A percentile compares a stretch with the other conserved stretches of the same genome.
These are phyloP conservation scores for Limanda limanda DNA, from an alignment of 2,113 vertebrate genomes.

Conservation along the genomic window DNA sequence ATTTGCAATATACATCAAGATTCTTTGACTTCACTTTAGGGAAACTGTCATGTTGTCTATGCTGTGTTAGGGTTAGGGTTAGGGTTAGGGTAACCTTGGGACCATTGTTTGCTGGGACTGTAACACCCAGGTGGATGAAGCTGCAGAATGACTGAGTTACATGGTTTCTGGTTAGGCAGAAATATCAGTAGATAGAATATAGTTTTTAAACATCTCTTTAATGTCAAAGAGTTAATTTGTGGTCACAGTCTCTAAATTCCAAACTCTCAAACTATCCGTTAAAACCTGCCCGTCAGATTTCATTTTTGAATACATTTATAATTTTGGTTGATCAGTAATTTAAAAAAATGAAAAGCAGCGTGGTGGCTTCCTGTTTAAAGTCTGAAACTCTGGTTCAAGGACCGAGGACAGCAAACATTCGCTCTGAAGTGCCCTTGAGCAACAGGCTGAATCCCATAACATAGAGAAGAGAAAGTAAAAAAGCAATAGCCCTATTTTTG, in stretches of 20 bases:
- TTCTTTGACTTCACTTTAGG: too few species aligned
- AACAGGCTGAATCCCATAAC: background rate
- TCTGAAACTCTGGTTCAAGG: background rate
- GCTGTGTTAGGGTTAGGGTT: too few species aligned
- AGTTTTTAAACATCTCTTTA: background rate
- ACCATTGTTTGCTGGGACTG: too few species aligned
- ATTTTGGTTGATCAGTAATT: background rate
- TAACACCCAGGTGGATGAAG: slow-evolving; percentile 61
- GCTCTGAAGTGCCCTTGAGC: background rate
- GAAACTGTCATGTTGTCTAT: too few species aligned
- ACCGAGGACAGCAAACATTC: background rate
- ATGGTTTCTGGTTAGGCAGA: background rate
- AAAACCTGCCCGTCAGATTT: background rate
- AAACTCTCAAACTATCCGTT: background rate
- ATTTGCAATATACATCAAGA: too few species aligned
- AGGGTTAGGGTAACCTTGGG: too few species aligned
- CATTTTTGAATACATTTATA: background rate
- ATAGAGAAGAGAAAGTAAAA: background rate
- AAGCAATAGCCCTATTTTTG: background rate
- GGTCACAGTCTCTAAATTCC: background rate
- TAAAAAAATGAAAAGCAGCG: background rate
- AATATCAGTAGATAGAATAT: too few species aligned
- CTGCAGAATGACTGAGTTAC: slow-evolving; percentile 13
- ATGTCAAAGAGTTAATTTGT: background rate
- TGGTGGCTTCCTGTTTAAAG: background rate